These are phyloP conservation scores for Corvus hawaiiensis DNA, from an alignment of 2,113 vertebrate species.

Conservation along the genomic window DNA sequence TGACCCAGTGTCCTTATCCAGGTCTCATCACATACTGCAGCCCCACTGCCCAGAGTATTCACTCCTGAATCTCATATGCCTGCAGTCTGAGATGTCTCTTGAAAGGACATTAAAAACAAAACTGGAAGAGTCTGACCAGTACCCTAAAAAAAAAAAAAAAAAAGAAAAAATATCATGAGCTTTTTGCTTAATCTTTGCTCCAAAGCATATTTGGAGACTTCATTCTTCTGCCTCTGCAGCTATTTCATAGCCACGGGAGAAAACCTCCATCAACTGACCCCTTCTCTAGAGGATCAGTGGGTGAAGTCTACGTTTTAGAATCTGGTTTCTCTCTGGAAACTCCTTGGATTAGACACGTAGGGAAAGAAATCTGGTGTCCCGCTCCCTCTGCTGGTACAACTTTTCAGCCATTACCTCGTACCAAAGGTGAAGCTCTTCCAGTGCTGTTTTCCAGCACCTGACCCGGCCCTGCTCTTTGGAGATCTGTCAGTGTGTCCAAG, in stretches of 20 bases:
- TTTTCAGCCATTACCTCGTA: neutral
- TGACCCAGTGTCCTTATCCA: neutral
- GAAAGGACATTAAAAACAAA: neutral
- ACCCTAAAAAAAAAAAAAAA: neutral
- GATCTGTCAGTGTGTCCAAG: neutral
- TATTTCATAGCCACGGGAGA: neutral
- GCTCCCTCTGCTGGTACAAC: conserved; percentile 55
- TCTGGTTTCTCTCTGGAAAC: neutral
- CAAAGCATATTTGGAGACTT: neutral
- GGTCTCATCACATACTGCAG: neutral
- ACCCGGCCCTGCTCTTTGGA: neutral
- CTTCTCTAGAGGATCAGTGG: neutral
- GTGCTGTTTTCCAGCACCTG: fast-evolving
- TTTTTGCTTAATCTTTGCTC: neutral
- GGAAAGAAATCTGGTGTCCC: conserved; percentile 29
- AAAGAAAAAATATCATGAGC: too few species aligned
- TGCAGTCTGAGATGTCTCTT: neutral
- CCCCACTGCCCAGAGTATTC: neutral
- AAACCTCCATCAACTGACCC: neutral
- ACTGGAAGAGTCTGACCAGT: neutral
- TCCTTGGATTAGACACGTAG: neutral
- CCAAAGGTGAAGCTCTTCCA: neutral
- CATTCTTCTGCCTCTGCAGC: neutral
- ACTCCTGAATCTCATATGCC: neutral
- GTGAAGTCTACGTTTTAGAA: neutral